Conservation (phyloP, 2,797 vertebrate species). For the Acrossocheilus wenchowensis region DNA sequence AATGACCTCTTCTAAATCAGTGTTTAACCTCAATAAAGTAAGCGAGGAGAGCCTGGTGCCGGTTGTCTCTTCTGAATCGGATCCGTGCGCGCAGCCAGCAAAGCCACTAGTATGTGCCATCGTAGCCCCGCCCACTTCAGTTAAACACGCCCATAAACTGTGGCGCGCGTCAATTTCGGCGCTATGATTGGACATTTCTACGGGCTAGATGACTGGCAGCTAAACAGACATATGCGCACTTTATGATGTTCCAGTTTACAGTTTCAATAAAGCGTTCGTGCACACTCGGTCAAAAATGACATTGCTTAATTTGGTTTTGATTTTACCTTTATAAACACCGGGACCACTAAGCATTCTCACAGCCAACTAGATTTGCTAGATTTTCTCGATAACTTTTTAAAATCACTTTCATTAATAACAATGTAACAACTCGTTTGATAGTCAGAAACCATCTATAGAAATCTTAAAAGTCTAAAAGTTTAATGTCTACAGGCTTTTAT, state of each 20-base stretch:
- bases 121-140: not conserved
- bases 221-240: not conserved
- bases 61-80: not conserved
- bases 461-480: too few relatives aligned
- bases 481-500: too few relatives aligned
- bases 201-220: conserved; percentile 8
- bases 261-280: not conserved
- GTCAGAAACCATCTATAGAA: too few relatives aligned
- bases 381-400: too few relatives aligned
- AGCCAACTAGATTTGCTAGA: too few relatives aligned
- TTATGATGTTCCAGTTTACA: not conserved
- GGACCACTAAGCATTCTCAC: too few relatives aligned
- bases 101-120: conserved; percentile 5
- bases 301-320: not conserved
- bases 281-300: not conserved
- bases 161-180: not conserved
- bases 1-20: not conserved
- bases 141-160: conserved; percentile 15
- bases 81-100: not conserved
- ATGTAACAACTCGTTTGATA: too few relatives aligned
- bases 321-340: too few relatives aligned
- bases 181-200: conserved; percentile 21
- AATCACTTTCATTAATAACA: too few relatives aligned
- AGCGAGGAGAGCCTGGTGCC: not conserved
- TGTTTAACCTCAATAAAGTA: too few relatives aligned